A percentile compares a stretch with the other conserved stretches of the same genome.
These are phyloP conservation scores for Brachyopa scutellaris DNA, from an alignment of 2,888 invertebrate genomes.

Conservation along the genomic window DNA sequence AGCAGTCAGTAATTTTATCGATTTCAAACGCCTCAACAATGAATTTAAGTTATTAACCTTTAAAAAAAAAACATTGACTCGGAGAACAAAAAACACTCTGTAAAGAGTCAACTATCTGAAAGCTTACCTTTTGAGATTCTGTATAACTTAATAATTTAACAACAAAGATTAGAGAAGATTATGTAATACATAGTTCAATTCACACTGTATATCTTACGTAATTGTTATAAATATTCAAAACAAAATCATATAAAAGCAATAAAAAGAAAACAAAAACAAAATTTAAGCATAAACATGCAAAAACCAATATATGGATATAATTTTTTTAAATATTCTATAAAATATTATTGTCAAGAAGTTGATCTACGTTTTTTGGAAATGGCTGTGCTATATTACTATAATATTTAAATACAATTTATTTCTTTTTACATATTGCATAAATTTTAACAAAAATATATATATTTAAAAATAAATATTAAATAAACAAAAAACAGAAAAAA, in stretches of 20 bases:
- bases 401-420: constrained; percentile 74
- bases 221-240: constrained; percentile 16
- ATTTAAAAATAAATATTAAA: constrained; percentile 30
- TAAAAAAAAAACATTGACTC: too few relatives aligned
- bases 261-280: constrained; percentile 68
- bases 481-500: constrained; percentile 72
- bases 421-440: constrained; percentile 70
- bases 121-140: too few relatives aligned
- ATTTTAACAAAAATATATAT: constrained; percentile 53
- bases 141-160: too few relatives aligned
- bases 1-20: too few relatives aligned
- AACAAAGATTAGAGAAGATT: too few relatives aligned
- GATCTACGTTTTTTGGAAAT: constrained; percentile 97
- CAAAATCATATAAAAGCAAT: background rate
- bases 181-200: too few relatives aligned
- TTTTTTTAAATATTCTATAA: constrained; percentile 43
- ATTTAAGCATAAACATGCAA: constrained; percentile 40
- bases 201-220: constrained; percentile 58
- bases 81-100: too few relatives aligned
- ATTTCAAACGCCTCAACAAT: too few relatives aligned
- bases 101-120: too few relatives aligned
- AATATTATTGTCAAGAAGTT: constrained; percentile 90
- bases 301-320: constrained; percentile 48
- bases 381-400: constrained; percentile 85
- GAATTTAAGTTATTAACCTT: too few relatives aligned